Evolutionary conservation across 2,797 vertebrate species (phyloP), one percentile per base, ranked within the genome.

Genomic region (Triplophysa bombifrons): DNA sequence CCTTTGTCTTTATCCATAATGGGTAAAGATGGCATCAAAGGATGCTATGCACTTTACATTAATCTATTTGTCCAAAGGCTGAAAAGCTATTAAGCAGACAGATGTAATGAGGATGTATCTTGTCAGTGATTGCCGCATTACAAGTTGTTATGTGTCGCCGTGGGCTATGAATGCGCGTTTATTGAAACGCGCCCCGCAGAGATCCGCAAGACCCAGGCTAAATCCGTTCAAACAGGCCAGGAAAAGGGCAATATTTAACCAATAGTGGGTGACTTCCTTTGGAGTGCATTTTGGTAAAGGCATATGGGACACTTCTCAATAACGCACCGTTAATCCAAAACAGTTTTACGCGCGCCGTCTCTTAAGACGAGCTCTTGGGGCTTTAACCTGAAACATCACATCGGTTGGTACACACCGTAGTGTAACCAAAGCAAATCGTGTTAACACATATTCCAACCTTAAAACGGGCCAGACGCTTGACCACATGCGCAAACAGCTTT

Each of bases 121-220:
- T 92, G 92, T 92, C 92, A 92, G 87, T 89, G 85, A 91, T 89
- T 90, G 88, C 87, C 87, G 85, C 86, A 77, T 90, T 92, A 89
- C 91, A 90, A 89, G 90, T 91, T 91, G 89, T 84, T 90, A 86
- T 87, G 87, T 90, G 89, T 85, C 83, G 83, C 90, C 89, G 86
- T 51, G 85, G 81, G 90, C 86, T 90, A 88, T 78, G 60, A 61
- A 70, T 53, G 58, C 78, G 78, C 58, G 65, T 27, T 80, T 80
- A 65, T 74, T 72, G 61, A 85, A 53, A 76, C 67, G 64, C 48
- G 41, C 50, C 69, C 69, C n/a, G 56, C 75, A 16, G 63, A 80
- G 72, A 74, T 56, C 55, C 70, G 51, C 48, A 25, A 73, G 56
- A 44, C 19, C 27, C 55, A 11, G 38, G 22, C 46, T 53, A 17